These are phyloP conservation scores for Henricia sp. DNA, from an alignment of 53 echinoderm and acorn worm species.

Conservation along the genomic window DNA sequence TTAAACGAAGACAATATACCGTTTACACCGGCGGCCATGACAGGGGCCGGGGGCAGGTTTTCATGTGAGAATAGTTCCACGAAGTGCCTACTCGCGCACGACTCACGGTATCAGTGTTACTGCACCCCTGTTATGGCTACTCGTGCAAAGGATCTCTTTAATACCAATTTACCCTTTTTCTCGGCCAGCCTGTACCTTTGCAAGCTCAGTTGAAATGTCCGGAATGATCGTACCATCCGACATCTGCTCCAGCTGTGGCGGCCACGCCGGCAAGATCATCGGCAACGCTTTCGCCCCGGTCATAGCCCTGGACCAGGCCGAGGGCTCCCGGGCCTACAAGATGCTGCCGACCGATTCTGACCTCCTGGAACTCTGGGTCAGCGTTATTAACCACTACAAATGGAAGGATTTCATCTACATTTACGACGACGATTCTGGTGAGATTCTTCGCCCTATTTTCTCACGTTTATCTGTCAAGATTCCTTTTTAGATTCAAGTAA, in stretches of 20 bases:
- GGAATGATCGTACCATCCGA: constrained; percentile 86
- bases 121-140: background rate
- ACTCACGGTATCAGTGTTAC: background rate
- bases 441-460: too few relatives aligned
- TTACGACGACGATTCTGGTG: constrained; percentile 81
- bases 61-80: too few relatives aligned
- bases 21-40: too few relatives aligned
- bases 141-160: too few relatives aligned
- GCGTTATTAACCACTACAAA: constrained; percentile 79
- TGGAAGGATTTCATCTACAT: constrained; percentile 87
- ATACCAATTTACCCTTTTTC: background rate
- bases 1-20: too few relatives aligned
- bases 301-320: constrained; percentile 79
- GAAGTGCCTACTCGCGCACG: too few relatives aligned
- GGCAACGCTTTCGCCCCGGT: constrained; percentile 87
- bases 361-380: constrained; percentile 70
- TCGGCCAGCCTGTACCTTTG: constrained; percentile 37
- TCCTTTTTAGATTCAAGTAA: too few relatives aligned
- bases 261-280: constrained; percentile 67
- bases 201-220: constrained; percentile 56
- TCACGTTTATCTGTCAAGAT: too few relatives aligned
- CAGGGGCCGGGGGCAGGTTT: too few relatives aligned
- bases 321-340: constrained; percentile 80
- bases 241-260: constrained; percentile 71
- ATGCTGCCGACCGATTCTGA: constrained; percentile 73